These are phyloP conservation scores for Telmatochromis sp. DNA, from an alignment of 2,113 vertebrate genomes.

Conservation along the genomic window DNA sequence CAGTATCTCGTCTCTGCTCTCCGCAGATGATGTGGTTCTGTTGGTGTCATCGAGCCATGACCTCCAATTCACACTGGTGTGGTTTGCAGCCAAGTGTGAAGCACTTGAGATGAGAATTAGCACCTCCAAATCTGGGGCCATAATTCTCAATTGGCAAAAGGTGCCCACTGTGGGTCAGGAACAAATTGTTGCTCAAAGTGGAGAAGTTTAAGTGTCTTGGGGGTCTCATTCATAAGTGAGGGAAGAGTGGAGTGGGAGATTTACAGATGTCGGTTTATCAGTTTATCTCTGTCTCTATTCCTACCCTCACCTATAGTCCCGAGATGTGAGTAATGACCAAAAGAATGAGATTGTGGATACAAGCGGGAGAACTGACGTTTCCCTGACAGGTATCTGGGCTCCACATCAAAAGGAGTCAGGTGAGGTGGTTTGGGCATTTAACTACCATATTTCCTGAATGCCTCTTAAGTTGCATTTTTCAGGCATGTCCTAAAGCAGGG, in stretches of 20 bases:
- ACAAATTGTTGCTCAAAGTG: fast-evolving
- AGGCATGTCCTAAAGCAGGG: background rate
- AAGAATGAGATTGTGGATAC: background rate
- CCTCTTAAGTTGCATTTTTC: background rate
- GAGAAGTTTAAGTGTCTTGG: background rate
- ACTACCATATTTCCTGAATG: background rate
- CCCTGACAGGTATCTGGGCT: fast-evolving
- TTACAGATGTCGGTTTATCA: background rate
- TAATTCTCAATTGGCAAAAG: background rate
- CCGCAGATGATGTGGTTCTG: background rate
- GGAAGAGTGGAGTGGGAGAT: background rate
- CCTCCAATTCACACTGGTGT: background rate
- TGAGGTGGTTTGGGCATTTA: background rate
- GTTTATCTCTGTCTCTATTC: background rate
- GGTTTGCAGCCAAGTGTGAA: background rate
- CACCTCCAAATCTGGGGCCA: background rate
- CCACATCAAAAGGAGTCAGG: background rate
- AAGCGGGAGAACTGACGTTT: fast-evolving
- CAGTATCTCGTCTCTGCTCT: background rate
- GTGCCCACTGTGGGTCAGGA: background rate
- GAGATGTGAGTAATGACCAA: background rate
- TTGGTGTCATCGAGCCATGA: background rate
- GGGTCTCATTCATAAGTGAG: background rate
- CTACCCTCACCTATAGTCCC: background rate
- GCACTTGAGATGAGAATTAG: background rate